Percentiles rank a stretch among this genome's conserved stretches.
Conservation (phyloP, 2,113 vertebrate species). For the Nibea albiflora region DNA sequence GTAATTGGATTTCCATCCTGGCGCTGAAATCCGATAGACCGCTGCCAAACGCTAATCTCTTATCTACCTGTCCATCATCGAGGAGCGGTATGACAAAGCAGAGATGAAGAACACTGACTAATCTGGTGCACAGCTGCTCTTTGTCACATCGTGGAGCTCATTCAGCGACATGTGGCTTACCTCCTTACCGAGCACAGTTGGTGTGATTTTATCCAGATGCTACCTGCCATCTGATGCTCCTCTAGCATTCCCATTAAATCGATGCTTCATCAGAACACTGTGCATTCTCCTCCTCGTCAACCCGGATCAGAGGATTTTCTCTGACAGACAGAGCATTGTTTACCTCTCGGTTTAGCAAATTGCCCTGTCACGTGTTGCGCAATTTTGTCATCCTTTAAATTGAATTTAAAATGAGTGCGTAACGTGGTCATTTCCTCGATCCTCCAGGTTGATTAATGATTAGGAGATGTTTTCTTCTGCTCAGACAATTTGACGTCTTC, state of each 20-base stretch:
- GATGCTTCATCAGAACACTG: background rate
- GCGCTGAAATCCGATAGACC: slow-evolving; percentile 69
- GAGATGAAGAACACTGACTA: slow-evolving; percentile 26
- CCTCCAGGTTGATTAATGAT: slow-evolving; percentile 19
- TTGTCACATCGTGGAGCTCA: slow-evolving; percentile 44
- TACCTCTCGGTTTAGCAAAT: slow-evolving; percentile 32
- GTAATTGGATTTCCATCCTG: slow-evolving; percentile 74
- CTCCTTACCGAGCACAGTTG: slow-evolving; percentile 41
- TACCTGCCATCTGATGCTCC: slow-evolving; percentile 24
- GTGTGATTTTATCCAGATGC: slow-evolving; percentile 60
- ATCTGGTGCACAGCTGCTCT: slow-evolving; percentile 58
- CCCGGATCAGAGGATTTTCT: slow-evolving; percentile 29
- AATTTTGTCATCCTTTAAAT: slow-evolving; percentile 26
- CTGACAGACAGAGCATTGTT: slow-evolving; percentile 34
- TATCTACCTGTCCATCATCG: slow-evolving; percentile 64
- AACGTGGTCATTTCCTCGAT: slow-evolving; percentile 17
- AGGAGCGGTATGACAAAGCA: slow-evolving; percentile 24
- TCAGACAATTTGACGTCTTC: slow-evolving; percentile 43
- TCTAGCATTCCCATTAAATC: slow-evolving; percentile 11
- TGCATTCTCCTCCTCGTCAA: slow-evolving; percentile 19
- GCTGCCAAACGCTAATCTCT: slow-evolving; percentile 55
- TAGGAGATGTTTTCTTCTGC: slow-evolving; percentile 17
- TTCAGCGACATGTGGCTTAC: slow-evolving; percentile 26
- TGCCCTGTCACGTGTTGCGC: slow-evolving; percentile 19
- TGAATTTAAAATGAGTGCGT: slow-evolving; percentile 3